A percentile compares a stretch with the other conserved stretches of the same genome.
These are phyloP conservation scores for Bambusicola thoracicus DNA, from an alignment of 2,113 vertebrate species.

Conservation along the genomic window DNA sequence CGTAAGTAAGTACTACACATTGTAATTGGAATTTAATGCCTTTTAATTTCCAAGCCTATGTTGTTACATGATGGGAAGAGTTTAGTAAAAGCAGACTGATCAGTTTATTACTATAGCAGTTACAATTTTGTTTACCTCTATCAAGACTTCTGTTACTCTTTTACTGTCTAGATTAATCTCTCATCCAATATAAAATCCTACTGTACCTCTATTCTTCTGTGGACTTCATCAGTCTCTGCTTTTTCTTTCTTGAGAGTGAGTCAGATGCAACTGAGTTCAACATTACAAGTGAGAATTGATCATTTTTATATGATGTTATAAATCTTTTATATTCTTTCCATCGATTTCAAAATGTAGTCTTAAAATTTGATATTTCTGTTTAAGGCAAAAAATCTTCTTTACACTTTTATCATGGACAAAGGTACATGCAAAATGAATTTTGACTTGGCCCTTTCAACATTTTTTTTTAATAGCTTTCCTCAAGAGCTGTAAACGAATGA, in stretches of 20 bases:
- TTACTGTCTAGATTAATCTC: constrained; percentile 48
- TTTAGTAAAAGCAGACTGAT: constrained; percentile 44
- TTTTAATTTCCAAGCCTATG: constrained; percentile 47
- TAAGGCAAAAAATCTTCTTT: not conserved
- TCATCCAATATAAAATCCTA: constrained; percentile 34
- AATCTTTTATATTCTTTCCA: constrained; percentile 10
- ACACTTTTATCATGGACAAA: not conserved
- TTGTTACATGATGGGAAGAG: constrained; percentile 10
- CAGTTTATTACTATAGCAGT: constrained; percentile 25
- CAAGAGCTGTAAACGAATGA: constrained; percentile 45
- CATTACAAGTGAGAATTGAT: constrained; percentile 14
- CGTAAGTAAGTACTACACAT: not conserved
- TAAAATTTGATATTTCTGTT: constrained; percentile 12
- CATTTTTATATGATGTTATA: constrained; percentile 24
- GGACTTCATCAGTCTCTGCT: constrained; percentile 45
- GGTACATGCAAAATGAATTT: not conserved
- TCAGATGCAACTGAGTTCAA: constrained; percentile 8
- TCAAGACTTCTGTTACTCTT: constrained; percentile 37
- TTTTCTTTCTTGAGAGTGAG: constrained; percentile 35
- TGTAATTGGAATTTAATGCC: constrained; percentile 27
- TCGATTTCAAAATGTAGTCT: constrained; percentile 8
- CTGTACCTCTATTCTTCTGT: not conserved
- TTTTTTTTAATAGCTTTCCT: not conserved
- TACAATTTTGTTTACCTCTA: constrained; percentile 29
- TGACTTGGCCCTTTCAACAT: constrained; percentile 21